Evolutionary conservation across 2,797 vertebrate genomes (phyloP).

Genomic region (Schizothorax lantsangensis): DNA sequence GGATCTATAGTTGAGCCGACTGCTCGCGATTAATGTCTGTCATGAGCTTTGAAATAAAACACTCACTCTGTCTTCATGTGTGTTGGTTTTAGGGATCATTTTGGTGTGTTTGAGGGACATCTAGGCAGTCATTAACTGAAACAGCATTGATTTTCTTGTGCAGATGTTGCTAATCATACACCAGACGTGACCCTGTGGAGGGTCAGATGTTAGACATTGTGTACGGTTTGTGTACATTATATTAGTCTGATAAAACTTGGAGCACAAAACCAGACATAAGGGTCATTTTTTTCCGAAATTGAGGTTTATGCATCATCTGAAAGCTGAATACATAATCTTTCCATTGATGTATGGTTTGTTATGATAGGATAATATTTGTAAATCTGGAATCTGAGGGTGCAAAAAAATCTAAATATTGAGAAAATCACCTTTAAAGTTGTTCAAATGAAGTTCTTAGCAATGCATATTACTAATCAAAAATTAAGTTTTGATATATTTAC

Average conservation of each 20-base stretch:
- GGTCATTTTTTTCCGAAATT: too few relatives aligned
- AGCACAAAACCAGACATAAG: too few relatives aligned
- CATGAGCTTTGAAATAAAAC: neutral
- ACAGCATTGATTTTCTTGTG: neutral
- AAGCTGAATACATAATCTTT: too few relatives aligned
- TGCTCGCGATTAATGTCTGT: neutral
- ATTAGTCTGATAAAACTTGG: neutral
- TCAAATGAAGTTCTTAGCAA: too few relatives aligned
- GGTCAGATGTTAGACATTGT: neutral
- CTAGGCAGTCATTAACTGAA: slow-evolving; percentile 21
- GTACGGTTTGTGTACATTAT: neutral
- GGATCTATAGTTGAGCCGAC: neutral
- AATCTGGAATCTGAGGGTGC: too few relatives aligned
- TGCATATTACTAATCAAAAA: too few relatives aligned
- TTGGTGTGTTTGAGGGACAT: neutral
- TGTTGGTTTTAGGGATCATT: neutral
- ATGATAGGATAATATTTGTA: too few relatives aligned
- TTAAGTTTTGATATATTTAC: too few relatives aligned
- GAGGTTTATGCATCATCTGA: too few relatives aligned
- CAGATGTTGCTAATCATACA: slow-evolving; percentile 24
- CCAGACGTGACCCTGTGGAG: neutral
- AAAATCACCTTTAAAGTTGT: too few relatives aligned
- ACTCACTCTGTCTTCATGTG: neutral
- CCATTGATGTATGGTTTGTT: too few relatives aligned
- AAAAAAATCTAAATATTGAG: too few relatives aligned